A percentile compares a stretch with the other conserved stretches of the same genome.
phyloP scores from a whole-genome alignment of 2,888 invertebrate genomes.

The Ophioninae sp. region DNA sequence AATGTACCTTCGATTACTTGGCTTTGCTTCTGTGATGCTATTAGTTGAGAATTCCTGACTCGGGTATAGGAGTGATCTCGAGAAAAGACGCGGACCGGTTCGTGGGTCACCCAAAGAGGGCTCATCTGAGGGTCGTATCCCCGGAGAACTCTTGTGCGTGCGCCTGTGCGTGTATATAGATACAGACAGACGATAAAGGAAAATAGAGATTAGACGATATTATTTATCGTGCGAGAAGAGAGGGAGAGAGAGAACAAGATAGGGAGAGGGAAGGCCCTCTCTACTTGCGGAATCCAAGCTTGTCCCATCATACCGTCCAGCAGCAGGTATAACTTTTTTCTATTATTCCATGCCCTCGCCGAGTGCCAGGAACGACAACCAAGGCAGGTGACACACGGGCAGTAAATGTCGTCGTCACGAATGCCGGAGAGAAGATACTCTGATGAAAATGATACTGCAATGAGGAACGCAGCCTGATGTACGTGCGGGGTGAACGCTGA shows the following conservation, averaged over 20 bases:
- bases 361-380: conserved; percentile 37
- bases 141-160: conserved; percentile 53
- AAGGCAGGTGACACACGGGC: conserved; percentile 47
- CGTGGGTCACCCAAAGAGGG: conserved; percentile 74
- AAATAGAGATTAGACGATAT: conserved; percentile 18
- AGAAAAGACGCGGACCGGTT: conserved; percentile 77
- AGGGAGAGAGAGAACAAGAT: conserved; percentile 24
- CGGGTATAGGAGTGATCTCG: conserved; percentile 72
- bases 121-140: conserved; percentile 72
- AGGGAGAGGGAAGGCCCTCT: conserved; percentile 54
- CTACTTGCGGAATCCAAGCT: conserved; percentile 45
- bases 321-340: conserved; percentile 26
- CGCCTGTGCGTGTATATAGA: not conserved
- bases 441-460: conserved; percentile 23
- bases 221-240: conserved; percentile 24
- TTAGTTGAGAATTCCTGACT: conserved; percentile 58
- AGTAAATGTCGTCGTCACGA: conserved; percentile 45
- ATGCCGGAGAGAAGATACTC: conserved; percentile 40
- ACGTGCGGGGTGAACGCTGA: not conserved
- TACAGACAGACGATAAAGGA: conserved; percentile 16
- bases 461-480: not conserved
- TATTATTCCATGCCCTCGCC: conserved; percentile 43
- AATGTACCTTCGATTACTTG: not conserved
- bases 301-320: not conserved
- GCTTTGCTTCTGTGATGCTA: not conserved